phyloP scores from a whole-genome alignment of 2,113 vertebrate genomes.

The Passer montanus region DNA sequence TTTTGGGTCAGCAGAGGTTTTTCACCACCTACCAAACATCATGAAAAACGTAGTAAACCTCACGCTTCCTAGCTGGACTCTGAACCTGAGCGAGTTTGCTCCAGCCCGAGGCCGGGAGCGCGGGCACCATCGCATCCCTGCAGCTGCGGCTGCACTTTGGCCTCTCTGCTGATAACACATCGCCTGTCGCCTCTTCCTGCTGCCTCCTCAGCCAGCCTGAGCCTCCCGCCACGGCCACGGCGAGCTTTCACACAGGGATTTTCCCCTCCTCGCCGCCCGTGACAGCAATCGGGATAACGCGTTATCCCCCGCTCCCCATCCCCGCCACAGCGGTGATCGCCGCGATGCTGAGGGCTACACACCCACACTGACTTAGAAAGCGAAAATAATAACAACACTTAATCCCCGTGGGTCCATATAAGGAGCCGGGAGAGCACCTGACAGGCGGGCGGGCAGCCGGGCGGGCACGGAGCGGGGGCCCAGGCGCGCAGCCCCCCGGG shows the following conservation, averaged over 20 bases:
- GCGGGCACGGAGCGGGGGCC: neutral
- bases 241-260: neutral
- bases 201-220: neutral
- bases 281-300: neutral
- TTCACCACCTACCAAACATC: neutral
- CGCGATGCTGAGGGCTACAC: rapidly evolving
- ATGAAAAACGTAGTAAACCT: neutral
- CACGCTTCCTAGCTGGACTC: neutral
- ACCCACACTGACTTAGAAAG: rapidly evolving
- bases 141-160: neutral
- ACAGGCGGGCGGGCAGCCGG: neutral
- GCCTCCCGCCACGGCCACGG: neutral
- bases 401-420: rapidly evolving
- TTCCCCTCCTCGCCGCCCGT: neutral
- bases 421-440: neutral
- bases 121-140: neutral
- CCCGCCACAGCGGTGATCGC: neutral
- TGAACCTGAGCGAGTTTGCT: neutral
- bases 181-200: neutral
- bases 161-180: neutral
- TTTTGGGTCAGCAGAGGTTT: neutral
- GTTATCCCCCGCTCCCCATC: neutral
- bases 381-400: rapidly evolving
- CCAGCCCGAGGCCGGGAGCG: neutral
- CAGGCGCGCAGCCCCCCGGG: neutral